Conservation (phyloP, 2,113 vertebrate genomes). For the Sorex araneus region DNA sequence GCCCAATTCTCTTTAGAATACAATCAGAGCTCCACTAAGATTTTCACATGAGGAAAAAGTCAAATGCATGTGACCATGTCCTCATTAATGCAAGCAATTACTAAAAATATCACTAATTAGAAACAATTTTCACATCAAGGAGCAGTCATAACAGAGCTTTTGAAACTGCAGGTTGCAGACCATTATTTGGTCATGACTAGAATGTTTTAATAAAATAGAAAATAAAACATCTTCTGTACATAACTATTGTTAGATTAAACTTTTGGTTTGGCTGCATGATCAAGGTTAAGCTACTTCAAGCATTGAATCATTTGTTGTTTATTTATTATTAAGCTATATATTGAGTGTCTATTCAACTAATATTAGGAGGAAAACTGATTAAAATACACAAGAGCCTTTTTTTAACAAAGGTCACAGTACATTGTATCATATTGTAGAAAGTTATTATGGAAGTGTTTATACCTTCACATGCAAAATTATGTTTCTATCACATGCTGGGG, state of each 20-base stretch:
- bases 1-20: neutral
- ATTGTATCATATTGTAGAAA: too few species aligned
- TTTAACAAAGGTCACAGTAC: too few species aligned
- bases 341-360: neutral
- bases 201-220: constrained; percentile 55
- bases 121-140: constrained; percentile 75
- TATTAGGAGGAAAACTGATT: neutral
- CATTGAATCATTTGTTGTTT: neutral
- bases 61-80: constrained; percentile 42
- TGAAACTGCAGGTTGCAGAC: constrained; percentile 35
- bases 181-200: constrained; percentile 54
- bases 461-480: neutral
- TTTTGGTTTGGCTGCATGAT: neutral
- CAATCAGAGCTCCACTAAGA: neutral
- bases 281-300: neutral
- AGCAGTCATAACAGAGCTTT: constrained; percentile 67
- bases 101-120: constrained; percentile 73
- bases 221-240: neutral
- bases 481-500: too few species aligned
- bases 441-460: neutral
- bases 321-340: neutral
- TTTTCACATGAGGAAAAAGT: constrained; percentile 43
- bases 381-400: neutral
- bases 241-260: neutral
- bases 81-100: constrained; percentile 57